These are phyloP conservation scores for Phoebastria nigripes DNA, from an alignment of 2,797 vertebrate species.

Conservation along the genomic window DNA sequence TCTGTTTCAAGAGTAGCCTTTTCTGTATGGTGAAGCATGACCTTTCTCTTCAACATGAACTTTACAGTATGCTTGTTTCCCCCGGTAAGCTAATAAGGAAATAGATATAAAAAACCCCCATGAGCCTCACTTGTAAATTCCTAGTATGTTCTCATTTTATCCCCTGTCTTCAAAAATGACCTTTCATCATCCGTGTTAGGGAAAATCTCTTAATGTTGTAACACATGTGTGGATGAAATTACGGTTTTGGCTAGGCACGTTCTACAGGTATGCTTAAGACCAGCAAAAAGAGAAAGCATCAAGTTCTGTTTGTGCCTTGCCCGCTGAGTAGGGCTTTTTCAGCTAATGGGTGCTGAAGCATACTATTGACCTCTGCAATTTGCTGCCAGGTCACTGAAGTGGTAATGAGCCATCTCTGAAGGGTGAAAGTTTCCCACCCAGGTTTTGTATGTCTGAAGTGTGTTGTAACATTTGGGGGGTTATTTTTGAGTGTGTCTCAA, in stretches of 20 bases:
- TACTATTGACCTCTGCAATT: not conserved
- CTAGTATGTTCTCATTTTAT: not conserved
- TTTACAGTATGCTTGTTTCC: not conserved
- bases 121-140: not conserved
- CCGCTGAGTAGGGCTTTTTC: not conserved
- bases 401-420: not conserved
- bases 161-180: not conserved
- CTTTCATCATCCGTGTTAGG: not conserved
- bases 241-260: not conserved
- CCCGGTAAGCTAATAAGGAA: not conserved
- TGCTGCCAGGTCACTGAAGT: not conserved
- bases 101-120: not conserved
- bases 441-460: not conserved
- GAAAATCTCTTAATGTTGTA: not conserved
- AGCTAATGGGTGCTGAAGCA: no score
- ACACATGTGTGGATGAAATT: not conserved
- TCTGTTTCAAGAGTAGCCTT: not conserved
- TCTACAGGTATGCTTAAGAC: not conserved
- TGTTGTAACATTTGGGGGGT: not conserved
- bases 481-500: fast-evolving
- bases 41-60: not conserved
- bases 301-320: not conserved
- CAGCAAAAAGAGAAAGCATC: not conserved
- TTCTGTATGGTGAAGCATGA: not conserved
- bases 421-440: not conserved